Percentiles rank a stretch among this genome's conserved stretches.
These are phyloP conservation scores for Glomeris maerens DNA, from an alignment of 1,140 invertebrate genomes.

Conservation along the genomic window DNA sequence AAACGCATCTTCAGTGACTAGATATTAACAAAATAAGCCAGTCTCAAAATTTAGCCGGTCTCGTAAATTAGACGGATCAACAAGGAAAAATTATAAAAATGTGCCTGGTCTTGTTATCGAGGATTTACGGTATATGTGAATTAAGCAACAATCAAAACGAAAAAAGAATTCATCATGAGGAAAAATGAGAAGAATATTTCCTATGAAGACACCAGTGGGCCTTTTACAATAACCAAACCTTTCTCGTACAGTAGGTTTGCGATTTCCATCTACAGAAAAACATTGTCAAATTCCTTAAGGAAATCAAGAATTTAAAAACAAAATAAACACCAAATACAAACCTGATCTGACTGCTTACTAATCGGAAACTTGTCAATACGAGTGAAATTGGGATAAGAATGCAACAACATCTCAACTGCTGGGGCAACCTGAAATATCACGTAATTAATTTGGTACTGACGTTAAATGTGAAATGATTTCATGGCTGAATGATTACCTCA, in stretches of 20 bases:
- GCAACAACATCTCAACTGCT: conserved; percentile 53
- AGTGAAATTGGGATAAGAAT: conserved; percentile 58
- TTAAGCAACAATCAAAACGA: too few relatives aligned
- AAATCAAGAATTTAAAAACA: conserved; percentile 9
- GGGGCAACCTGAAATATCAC: conserved; percentile 36
- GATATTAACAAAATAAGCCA: too few relatives aligned
- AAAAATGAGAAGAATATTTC: too few relatives aligned
- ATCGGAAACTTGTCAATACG: conserved; percentile 50
- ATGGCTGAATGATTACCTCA: conserved; percentile 24
- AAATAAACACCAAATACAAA: conserved; percentile 7
- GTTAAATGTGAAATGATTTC: background rate
- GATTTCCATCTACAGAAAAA: conserved; percentile 37
- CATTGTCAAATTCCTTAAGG: conserved; percentile 14
- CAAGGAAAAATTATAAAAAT: too few relatives aligned
- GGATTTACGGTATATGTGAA: too few relatives aligned
- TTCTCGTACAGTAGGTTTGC: conserved; percentile 53
- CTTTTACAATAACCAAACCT: conserved; percentile 46
- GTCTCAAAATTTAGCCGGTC: too few relatives aligned
- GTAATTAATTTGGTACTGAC: conserved; percentile 4
- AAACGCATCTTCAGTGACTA: too few relatives aligned
- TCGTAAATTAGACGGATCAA: too few relatives aligned
- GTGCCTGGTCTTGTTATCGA: too few relatives aligned
- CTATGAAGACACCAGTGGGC: conserved; percentile 32
- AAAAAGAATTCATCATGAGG: too few relatives aligned
- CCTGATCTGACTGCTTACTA: background rate